Evolutionary conservation across 2,888 invertebrate genomes (phyloP).

Genomic region (Micropterix aruncella): DNA sequence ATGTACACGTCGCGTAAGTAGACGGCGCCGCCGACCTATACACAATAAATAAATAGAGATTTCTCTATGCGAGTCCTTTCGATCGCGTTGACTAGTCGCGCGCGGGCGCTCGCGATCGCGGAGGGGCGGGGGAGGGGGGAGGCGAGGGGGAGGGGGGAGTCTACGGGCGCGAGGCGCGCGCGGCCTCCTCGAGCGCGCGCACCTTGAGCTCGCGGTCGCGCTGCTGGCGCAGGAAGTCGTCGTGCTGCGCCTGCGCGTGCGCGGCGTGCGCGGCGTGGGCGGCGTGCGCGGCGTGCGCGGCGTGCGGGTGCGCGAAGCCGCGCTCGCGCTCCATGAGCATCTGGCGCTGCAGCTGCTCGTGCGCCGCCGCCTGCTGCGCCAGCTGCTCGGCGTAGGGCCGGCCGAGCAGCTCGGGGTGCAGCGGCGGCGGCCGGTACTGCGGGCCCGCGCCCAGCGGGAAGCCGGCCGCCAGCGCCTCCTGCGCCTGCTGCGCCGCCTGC

Average conservation of each 20-base stretch:
- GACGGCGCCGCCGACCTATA: too few species aligned
- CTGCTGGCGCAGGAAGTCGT: slow-evolving; percentile 55
- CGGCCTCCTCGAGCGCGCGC: slow-evolving; percentile 74
- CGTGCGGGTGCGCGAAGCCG: slow-evolving; percentile 47
- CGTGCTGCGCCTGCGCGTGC: slow-evolving; percentile 25
- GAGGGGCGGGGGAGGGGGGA: too few species aligned
- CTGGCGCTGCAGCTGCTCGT: slow-evolving; percentile 77
- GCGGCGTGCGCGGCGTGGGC: slow-evolving; percentile 6
- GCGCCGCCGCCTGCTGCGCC: slow-evolving; percentile 66
- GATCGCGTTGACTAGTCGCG: too few species aligned
- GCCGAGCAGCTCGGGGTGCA: slow-evolving; percentile 65
- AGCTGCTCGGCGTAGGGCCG: slow-evolving; percentile 72
- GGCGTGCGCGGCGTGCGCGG: slow-evolving; percentile 39
- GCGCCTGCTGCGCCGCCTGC: slow-evolving; percentile 45
- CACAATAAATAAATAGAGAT: too few species aligned
- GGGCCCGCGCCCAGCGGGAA: slow-evolving; percentile 23
- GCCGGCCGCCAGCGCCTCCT: slow-evolving; percentile 41
- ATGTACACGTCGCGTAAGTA: too few species aligned
- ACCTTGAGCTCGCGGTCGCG: slow-evolving; percentile 77
- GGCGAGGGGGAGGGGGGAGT: too few species aligned
- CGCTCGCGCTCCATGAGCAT: slow-evolving; percentile 72
- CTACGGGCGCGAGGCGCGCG: slow-evolving; percentile 45
- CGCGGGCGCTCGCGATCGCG: too few species aligned
- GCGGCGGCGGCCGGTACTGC: slow-evolving; percentile 42
- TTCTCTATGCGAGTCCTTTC: too few species aligned